Evolutionary conservation across 2,888 invertebrate species (phyloP).

Genomic region (Melinaea marsaeus): DNA sequence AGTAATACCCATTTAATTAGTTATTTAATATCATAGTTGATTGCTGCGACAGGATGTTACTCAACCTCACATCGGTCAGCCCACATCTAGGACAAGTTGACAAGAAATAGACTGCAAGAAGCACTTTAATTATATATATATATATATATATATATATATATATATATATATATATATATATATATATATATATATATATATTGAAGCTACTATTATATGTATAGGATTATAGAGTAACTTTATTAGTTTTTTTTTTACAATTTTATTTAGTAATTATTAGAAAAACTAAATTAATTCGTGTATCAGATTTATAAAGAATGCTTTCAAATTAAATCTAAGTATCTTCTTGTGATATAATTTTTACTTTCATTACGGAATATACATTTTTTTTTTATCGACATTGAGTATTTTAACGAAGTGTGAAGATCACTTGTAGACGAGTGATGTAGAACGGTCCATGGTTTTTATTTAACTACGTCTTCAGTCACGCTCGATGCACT

Average conservation of each 20-base stretch:
- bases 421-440: constrained; percentile 47
- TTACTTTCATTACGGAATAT: constrained; percentile 15
- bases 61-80: constrained; percentile 21
- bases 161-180: no score
- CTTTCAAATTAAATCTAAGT: no score
- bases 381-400: constrained; percentile 26
- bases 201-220: no score
- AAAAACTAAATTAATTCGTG: no score
- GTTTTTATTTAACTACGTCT: constrained; percentile 35
- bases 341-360: constrained; percentile 5
- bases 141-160: no score
- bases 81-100: constrained; percentile 27
- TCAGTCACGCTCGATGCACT: constrained; percentile 35
- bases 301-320: no score
- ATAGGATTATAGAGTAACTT: no score
- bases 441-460: constrained; percentile 32
- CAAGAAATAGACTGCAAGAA: constrained; percentile 2
- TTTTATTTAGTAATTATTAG: no score
- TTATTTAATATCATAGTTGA: constrained; percentile 21
- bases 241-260: no score
- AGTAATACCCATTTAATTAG: constrained; percentile 18
- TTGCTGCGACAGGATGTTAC: constrained; percentile 31
- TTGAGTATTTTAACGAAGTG: constrained; percentile 49
- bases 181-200: no score
- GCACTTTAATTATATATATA: background rate